These are phyloP conservation scores for Helicoverpa zea DNA, from an alignment of 1,140 invertebrate genomes.

Conservation along the genomic window DNA sequence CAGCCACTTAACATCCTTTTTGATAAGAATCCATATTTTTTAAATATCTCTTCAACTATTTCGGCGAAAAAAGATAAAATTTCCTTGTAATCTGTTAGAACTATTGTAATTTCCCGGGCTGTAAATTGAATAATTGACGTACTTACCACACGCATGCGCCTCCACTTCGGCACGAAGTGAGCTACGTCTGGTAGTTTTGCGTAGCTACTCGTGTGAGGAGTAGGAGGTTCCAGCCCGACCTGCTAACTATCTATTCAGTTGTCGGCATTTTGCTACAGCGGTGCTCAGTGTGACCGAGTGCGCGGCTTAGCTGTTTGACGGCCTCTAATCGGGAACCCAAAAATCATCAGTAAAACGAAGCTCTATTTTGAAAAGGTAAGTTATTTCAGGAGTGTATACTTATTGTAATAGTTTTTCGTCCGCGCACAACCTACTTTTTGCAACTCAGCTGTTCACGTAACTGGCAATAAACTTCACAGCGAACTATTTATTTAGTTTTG, in stretches of 20 bases:
- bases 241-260: constrained; percentile 33
- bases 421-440: constrained; percentile 29
- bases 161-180: constrained; percentile 70
- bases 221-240: constrained; percentile 25
- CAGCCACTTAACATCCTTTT: no score
- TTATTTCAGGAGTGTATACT: neutral
- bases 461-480: constrained; percentile 45
- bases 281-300: constrained; percentile 23
- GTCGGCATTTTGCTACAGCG: constrained; percentile 31
- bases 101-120: constrained; percentile 66
- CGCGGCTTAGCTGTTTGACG: constrained; percentile 19
- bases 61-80: neutral
- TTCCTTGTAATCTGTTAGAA: neutral
- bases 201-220: neutral
- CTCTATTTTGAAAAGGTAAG: constrained; percentile 51
- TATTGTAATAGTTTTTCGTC: constrained; percentile 22
- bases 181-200: constrained; percentile 50
- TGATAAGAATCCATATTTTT: no score
- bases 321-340: constrained; percentile 19
- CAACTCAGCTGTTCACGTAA: constrained; percentile 58
- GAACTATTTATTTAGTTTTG: constrained; percentile 39
- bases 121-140: constrained; percentile 79
- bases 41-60: no score
- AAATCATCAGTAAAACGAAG: constrained; percentile 16
- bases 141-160: constrained; percentile 73